Percentiles rank a stretch among this genome's conserved stretches.
These are phyloP conservation scores for Temnothorax ravouxi DNA, from an alignment of 2,888 invertebrate species.

Conservation along the genomic window DNA sequence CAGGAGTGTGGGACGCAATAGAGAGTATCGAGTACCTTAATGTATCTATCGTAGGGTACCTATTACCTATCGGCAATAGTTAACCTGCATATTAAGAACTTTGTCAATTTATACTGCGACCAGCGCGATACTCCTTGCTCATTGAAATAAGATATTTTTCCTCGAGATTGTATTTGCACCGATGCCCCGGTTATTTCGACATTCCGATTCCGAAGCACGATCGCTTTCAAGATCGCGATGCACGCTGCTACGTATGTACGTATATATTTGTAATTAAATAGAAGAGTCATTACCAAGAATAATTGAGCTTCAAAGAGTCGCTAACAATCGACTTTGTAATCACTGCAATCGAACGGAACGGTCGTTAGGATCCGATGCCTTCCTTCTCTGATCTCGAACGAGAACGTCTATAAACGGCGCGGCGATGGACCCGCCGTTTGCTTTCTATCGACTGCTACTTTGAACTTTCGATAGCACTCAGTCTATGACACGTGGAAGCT, in stretches of 20 bases:
- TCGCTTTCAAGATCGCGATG: not conserved
- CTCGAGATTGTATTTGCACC: not conserved
- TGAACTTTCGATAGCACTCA: conserved; percentile 65
- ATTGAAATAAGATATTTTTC: not conserved
- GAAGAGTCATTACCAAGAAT: conserved; percentile 49
- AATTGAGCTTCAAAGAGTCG: conserved; percentile 54
- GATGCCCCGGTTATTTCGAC: not conserved
- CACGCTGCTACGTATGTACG: not conserved
- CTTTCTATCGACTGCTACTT: conserved; percentile 70
- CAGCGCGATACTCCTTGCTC: not conserved
- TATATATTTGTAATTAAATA: conserved; percentile 47
- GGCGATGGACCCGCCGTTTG: conserved; percentile 66
- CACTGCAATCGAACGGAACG: conserved; percentile 58
- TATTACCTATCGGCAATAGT: not conserved
- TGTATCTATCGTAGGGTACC: conserved; percentile 5
- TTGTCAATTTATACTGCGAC: not conserved
- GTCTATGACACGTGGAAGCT: conserved; percentile 66
- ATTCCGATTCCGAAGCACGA: conserved; percentile 10
- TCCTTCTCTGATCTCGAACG: conserved; percentile 67
- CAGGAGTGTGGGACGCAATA: conserved; percentile 54
- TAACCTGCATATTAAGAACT: not conserved
- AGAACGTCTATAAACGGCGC: conserved; percentile 61
- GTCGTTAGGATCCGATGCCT: conserved; percentile 39
- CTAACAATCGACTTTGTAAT: conserved; percentile 74
- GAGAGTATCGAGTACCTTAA: conserved; percentile 54